Conservation (phyloP, 2,888 invertebrate genomes). For the Empis stercorea region DNA sequence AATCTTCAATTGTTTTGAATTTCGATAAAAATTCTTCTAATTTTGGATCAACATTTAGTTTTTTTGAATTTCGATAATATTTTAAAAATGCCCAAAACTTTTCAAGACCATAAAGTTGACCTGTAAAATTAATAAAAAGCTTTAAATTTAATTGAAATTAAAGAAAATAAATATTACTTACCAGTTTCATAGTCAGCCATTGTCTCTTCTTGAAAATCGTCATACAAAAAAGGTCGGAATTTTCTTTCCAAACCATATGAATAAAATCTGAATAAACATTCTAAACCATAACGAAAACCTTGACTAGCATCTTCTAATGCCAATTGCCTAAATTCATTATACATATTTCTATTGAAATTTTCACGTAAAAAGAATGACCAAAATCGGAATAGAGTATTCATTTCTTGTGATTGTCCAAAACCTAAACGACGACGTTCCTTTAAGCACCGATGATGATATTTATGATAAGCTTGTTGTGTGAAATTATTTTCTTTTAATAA, state of each 20-base stretch:
- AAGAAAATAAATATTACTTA: conserved; percentile 27
- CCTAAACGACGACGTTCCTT: conserved; percentile 86
- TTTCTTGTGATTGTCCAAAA: conserved; percentile 91
- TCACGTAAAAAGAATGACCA: conserved; percentile 99
- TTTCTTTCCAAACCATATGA: conserved; percentile 95
- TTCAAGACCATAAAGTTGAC: conserved; percentile 94
- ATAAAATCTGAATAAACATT: conserved; percentile 88
- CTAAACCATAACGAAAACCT: conserved; percentile 80
- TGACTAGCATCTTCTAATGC: conserved; percentile 88
- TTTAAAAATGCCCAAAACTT: conserved; percentile 99
- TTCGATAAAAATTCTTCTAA: conserved; percentile 59
- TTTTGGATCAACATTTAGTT: conserved; percentile 60
- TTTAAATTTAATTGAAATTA: background rate
- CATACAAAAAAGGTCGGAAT: conserved; percentile 88
- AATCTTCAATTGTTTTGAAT: conserved; percentile 83
- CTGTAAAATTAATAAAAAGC: too few relatives aligned
- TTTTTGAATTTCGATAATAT: conserved; percentile 75
- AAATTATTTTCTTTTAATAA: conserved; percentile 93
- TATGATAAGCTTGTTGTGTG: conserved; percentile 94
- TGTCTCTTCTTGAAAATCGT: conserved; percentile 91
- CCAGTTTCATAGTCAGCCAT: conserved; percentile 79
- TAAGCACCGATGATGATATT: conserved; percentile 83
- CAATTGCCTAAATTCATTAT: conserved; percentile 78
- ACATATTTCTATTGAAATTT: conserved; percentile 97
- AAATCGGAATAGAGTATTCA: conserved; percentile 98